Conservation (phyloP, 2,888 invertebrate genomes). For the Metopia argyrocephala region DNA sequence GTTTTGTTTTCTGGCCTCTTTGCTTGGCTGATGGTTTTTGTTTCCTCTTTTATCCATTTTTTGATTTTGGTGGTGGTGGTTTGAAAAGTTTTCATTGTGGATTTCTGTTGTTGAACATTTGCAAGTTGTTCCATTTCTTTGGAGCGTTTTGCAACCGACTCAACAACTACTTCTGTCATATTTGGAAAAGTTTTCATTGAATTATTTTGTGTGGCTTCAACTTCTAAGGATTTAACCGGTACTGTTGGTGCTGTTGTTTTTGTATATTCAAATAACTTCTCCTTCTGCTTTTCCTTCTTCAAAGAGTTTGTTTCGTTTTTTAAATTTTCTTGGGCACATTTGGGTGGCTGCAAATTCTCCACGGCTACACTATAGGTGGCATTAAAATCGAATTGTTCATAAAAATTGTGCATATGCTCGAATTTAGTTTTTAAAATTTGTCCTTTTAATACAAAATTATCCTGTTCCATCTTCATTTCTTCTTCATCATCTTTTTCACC, state of each 20-base stretch:
- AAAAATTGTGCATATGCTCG: slow-evolving; percentile 73
- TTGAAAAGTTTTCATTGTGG: slow-evolving; percentile 26
- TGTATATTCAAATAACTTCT: slow-evolving; percentile 28
- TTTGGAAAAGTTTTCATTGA: slow-evolving; percentile 16
- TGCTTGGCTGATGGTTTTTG: background rate
- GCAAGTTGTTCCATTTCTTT: slow-evolving; percentile 10
- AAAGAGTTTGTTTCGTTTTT: background rate
- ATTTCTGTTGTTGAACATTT: slow-evolving; percentile 11
- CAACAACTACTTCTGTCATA: slow-evolving; percentile 30
- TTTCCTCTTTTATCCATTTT: slow-evolving; percentile 22
- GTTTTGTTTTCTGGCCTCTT: background rate
- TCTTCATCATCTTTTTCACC: slow-evolving; percentile 21
- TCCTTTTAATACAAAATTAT: slow-evolving; percentile 9
- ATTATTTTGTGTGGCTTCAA: slow-evolving; percentile 25
- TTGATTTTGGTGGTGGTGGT: background rate
- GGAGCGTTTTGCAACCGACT: background rate
- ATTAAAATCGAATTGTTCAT: slow-evolving; percentile 70
- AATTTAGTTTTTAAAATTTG: slow-evolving; percentile 72
- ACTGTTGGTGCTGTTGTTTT: slow-evolving; percentile 46
- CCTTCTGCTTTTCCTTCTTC: background rate
- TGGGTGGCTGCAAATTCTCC: slow-evolving; percentile 38
- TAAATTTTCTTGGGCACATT: slow-evolving; percentile 50
- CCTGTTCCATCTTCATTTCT: background rate
- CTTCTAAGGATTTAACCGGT: slow-evolving; percentile 6
- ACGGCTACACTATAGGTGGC: background rate